Evolutionary conservation across 2,113 vertebrate genomes (phyloP).

Genomic region (Sakesphorus luctuosus): DNA sequence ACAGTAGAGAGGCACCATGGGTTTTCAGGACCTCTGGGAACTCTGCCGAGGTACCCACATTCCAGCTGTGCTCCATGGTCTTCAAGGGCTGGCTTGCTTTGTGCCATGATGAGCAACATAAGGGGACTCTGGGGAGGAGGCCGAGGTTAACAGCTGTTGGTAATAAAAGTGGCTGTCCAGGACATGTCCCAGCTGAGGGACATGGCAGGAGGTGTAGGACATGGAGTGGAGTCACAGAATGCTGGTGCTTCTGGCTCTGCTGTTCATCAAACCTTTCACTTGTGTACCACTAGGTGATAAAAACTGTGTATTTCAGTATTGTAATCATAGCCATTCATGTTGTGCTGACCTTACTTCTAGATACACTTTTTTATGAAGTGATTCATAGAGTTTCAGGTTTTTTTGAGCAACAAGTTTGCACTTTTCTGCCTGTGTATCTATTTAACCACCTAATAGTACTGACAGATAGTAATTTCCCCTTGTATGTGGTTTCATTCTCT

Average conservation of each 20-base stretch:
- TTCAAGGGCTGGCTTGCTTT: neutral
- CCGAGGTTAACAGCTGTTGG: neutral
- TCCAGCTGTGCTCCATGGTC: neutral
- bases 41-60: neutral
- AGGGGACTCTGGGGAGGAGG: neutral
- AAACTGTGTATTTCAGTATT: neutral
- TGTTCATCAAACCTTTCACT: neutral
- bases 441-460: neutral
- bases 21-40: neutral
- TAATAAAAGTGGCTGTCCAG: neutral
- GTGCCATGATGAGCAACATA: fast-evolving
- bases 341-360: neutral
- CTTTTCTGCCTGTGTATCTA: neutral
- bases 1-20: fast-evolving
- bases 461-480: neutral
- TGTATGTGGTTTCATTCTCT: neutral
- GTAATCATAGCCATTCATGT: neutral
- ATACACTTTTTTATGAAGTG: neutral
- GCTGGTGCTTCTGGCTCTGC: neutral
- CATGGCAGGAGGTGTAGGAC: neutral
- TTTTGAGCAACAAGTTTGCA: neutral
- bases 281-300: neutral
- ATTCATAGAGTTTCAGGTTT: neutral
- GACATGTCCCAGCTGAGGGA: neutral
- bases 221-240: fast-evolving